Evolutionary conservation across 2,797 vertebrate species (phyloP), one percentile per base, ranked within the genome.

Genomic region (Pseudochirops cupreus): DNA sequence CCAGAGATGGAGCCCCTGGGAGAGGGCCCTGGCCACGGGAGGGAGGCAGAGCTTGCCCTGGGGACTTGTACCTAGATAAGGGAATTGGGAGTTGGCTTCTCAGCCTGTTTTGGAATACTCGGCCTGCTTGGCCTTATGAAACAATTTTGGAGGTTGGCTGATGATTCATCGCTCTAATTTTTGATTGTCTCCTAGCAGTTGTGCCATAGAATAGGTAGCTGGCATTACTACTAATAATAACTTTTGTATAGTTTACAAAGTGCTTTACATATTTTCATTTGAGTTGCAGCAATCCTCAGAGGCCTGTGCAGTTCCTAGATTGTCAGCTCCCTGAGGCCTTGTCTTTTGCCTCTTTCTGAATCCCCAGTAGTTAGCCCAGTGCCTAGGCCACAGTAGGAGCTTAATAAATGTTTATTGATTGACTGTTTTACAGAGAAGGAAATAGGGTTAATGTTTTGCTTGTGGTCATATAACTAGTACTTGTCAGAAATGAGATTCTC

Each of bases 101-200:
- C 39, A 1, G 39, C 91, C 91, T 97, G n/a, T 14, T 26, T 92
- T 67, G 54, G 94, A 94, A 46, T 87, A 33, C 6, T 21, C 21
- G 9, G 39, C 94, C 94, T 94, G 9, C 46, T 92, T 91, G 31
- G 92, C 7, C 54, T 92, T 95, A n/a, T 50, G 54, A 59, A 59
- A n/a, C 33, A 33, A n/a, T 39, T 57, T 97, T 96, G 90, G 95
- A 94, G 28, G 4, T n/a, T 91, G 33, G 91, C 56, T 87, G 93
- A n/a, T 74, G 18, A 74, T n/a, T 74, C 62, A 39, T 74, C 33
- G 1, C 4, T 87, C 39, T 87, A 14, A 62, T 62, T 46, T 67
- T 46, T 82, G 0, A 46, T 82, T 82, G 67, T 39, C 2, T 26
- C 39, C 39, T 46, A 46, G 39, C 18, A 11, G 2, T 33, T 87